These are phyloP conservation scores for Pseudomugil gertrudae DNA, from an alignment of 2,797 vertebrate genomes.

Conservation along the genomic window DNA sequence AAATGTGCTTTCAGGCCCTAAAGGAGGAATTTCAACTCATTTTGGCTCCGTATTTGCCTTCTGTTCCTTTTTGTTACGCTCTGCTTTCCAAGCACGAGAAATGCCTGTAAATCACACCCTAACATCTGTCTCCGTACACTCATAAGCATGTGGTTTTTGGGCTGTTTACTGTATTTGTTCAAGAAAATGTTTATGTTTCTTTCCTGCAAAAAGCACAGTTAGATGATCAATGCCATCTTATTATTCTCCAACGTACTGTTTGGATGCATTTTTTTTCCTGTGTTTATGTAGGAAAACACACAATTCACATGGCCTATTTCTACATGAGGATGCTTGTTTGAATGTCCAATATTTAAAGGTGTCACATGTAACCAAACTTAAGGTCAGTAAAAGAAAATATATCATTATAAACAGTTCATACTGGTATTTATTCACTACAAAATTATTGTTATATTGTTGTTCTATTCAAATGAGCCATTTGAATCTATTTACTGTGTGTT, in stretches of 20 bases:
- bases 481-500: too few species aligned
- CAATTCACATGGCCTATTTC: conserved; percentile 1
- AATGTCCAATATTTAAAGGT: too few species aligned
- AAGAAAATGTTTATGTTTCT: conserved; percentile 39
- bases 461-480: too few species aligned
- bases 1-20: conserved; percentile 26
- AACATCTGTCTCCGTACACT: conserved; percentile 45
- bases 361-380: background rate
- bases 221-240: conserved; percentile 4
- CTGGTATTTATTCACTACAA: background rate
- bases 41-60: conserved; percentile 29
- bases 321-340: background rate
- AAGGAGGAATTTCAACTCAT: conserved; percentile 31
- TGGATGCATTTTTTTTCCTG: background rate
- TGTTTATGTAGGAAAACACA: background rate
- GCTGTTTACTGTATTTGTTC: conserved; percentile 33
- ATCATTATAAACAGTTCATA: background rate
- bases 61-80: conserved; percentile 21
- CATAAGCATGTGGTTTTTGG: conserved; percentile 27
- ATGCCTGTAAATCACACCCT: conserved; percentile 22
- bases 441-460: too few species aligned
- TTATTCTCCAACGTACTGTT: background rate
- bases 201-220: conserved; percentile 12
- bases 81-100: conserved; percentile 36
- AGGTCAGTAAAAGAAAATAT: background rate